These are phyloP conservation scores for Cynodonichthys magdalenae DNA, from an alignment of 2,797 vertebrate species.

Conservation along the genomic window DNA sequence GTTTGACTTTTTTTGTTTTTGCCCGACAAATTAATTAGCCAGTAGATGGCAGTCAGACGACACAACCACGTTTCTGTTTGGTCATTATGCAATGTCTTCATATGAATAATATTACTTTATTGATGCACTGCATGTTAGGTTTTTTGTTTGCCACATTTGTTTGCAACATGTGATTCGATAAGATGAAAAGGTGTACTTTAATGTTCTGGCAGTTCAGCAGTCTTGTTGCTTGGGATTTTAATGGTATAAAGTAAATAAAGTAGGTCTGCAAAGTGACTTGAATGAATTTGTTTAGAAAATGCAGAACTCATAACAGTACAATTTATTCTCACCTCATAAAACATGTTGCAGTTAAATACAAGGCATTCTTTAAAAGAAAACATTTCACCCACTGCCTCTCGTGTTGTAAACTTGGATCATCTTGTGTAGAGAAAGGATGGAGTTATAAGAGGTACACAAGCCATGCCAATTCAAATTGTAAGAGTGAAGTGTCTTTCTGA, in stretches of 20 bases:
- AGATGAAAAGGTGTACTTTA: too few species aligned
- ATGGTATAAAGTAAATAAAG: not conserved
- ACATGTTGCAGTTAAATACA: too few species aligned
- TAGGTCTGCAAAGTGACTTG: not conserved
- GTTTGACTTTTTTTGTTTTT: too few species aligned
- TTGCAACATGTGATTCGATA: too few species aligned
- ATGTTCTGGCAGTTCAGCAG: too few species aligned
- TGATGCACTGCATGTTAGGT: not conserved
- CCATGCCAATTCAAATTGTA: not conserved
- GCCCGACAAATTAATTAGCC: conserved; percentile 9
- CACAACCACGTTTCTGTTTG: conserved; percentile 3
- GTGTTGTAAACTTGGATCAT: not conserved
- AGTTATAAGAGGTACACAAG: too few species aligned
- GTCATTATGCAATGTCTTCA: not conserved
- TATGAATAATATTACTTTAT: too few species aligned
- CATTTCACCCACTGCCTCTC: too few species aligned
- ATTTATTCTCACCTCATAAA: too few species aligned
- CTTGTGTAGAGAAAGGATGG: too few species aligned
- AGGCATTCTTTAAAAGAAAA: too few species aligned
- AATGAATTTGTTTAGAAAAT: not conserved
- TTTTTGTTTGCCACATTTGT: too few species aligned
- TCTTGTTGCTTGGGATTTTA: not conserved
- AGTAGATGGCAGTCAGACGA: conserved; percentile 51
- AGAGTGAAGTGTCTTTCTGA: not conserved
- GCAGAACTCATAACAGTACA: not conserved